Conservation (phyloP, 2,888 invertebrate species). For the Troilus luridus region DNA sequence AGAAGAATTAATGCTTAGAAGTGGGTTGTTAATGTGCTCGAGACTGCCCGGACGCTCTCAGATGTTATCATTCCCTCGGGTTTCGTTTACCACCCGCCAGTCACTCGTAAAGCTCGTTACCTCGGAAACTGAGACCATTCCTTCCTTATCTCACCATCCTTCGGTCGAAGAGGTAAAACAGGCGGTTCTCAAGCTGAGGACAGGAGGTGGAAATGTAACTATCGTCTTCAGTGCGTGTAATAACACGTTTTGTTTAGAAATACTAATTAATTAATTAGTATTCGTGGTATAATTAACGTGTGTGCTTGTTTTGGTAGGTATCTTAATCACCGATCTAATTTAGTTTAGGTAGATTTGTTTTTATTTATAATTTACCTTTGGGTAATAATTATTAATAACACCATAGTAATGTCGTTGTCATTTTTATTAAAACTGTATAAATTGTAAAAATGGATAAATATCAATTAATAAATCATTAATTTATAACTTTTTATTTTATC, state of each 20-base stretch:
- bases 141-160: neutral
- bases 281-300: no score
- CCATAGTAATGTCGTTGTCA: no score
- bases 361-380: no score
- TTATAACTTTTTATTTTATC: no score
- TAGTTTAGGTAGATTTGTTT: no score
- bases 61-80: conserved; percentile 29
- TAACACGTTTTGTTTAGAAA: neutral
- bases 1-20: conserved; percentile 4
- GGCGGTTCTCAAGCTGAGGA: neutral
- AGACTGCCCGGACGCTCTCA: neutral
- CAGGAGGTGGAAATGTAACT: neutral
- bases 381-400: no score
- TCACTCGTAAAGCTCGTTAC: conserved; percentile 37
- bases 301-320: no score
- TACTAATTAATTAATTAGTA: no score
- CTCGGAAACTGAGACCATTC: neutral
- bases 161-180: neutral
- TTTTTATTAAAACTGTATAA: no score
- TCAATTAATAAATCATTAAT: no score
- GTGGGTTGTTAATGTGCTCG: neutral
- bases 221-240: neutral
- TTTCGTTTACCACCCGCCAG: conserved; percentile 5
- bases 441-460: no score
- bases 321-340: no score